Conservation (phyloP, 2,113 vertebrate species). For the Propithecus coquereli region DNA sequence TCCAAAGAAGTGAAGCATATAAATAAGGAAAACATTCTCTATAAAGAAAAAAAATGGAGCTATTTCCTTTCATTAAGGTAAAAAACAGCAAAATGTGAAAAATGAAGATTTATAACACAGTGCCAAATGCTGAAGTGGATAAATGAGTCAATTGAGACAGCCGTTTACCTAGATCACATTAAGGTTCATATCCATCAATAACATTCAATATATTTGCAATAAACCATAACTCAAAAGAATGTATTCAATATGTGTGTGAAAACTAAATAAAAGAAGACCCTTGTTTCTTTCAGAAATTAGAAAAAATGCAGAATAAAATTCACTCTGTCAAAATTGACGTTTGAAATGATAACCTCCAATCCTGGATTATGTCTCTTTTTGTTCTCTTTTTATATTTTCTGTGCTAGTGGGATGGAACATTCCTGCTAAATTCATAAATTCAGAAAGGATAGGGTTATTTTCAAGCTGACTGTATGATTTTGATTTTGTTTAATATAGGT, state of each 20-base stretch:
- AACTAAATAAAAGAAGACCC: background rate
- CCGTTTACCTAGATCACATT: conserved; percentile 28
- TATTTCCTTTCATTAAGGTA: background rate
- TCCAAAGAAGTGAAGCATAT: background rate
- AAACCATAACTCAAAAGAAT: background rate
- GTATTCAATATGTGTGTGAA: background rate
- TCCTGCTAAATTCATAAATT: background rate
- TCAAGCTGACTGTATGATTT: background rate
- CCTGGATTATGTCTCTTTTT: background rate
- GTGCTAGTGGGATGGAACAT: background rate
- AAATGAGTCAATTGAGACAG: conserved; percentile 41
- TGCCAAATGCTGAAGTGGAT: background rate
- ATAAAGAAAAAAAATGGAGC: background rate
- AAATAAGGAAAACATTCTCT: background rate
- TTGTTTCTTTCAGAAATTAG: background rate
- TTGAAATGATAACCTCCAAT: background rate
- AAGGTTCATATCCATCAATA: conserved; percentile 46
- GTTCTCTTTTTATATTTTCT: background rate
- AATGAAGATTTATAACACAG: conserved; percentile 50
- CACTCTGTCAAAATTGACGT: background rate
- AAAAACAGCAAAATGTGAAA: conserved; percentile 6
- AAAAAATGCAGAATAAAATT: background rate
- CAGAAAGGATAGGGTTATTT: background rate
- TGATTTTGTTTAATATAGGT: background rate
- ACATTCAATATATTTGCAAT: conserved; percentile 28